Evolutionary conservation across 2,113 vertebrate genomes (phyloP), one percentile per base, ranked within the genome.

Genomic region (Muscicapa adusta): DNA sequence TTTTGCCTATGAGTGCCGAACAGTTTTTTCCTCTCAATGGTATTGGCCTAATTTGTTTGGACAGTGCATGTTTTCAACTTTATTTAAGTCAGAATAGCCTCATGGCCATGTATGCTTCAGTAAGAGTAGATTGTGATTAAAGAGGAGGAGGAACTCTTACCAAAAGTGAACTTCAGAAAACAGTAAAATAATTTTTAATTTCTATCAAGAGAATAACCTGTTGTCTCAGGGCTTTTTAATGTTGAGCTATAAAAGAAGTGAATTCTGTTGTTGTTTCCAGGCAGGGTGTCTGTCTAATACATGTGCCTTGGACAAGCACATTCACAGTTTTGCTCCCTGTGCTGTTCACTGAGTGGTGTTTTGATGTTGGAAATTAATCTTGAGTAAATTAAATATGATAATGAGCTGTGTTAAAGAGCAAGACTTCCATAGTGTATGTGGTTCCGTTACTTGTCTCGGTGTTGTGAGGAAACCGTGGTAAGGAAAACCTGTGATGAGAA

Each of bases 371-470:
- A 77, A 79, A 33, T 85, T 61, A 68, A 47, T 68, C 14, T 34
- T 42, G 29, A 57, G 54, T 67, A 54, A 79, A 82, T 48, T 19
- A 61, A 62, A 22, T 42, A 72, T 18, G 5, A 57, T 28, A 36
- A 58, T 42, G 13, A 90, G 29, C n/a, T 58, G 7, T 2, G 2
- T 65, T 76, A 33, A 76, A 54, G 42, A 85, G 40, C 16, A n/a
- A 33, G 48, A 13, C 47, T 76, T 50, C 3, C 23, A 4, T 5
- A 31, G 33, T 26, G 2, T 28, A 1, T 9, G 26, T 56, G 34
- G 61, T 72, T 84, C 12, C 0, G 0, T 81, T 71, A 5, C 33
- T 78, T 40, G 34, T 54, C 60, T 72, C 0, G 0, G 18, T 85
- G 45, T 50, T 88, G 71, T 40, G 63, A 83, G 82, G 89, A 54